A percentile compares a stretch with the other conserved stretches of the same genome.
phyloP scores from a whole-genome alignment of 2,113 vertebrate species.

The Bujurquina vittata region DNA sequence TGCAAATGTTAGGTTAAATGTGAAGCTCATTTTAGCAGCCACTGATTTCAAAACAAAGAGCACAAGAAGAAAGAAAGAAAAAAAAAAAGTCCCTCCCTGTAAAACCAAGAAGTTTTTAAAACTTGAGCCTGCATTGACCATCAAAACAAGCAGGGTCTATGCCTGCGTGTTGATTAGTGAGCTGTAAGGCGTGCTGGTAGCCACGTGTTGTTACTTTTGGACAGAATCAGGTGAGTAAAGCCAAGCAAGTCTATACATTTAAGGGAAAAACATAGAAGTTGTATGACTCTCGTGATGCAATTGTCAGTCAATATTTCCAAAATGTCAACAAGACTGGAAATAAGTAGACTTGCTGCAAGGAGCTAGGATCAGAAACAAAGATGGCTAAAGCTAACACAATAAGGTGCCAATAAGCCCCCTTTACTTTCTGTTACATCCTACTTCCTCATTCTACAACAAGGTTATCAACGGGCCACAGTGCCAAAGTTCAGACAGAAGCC shows the following conservation, averaged over 20 bases:
- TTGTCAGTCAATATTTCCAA: background rate
- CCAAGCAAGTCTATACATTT: background rate
- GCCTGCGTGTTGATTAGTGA: background rate
- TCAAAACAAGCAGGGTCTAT: background rate
- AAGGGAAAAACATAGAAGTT: background rate
- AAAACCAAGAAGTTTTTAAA: background rate
- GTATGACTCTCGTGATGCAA: background rate
- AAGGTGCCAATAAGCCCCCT: background rate
- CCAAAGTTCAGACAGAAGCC: constrained; percentile 69
- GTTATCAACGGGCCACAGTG: constrained; percentile 59
- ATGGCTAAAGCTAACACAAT: background rate
- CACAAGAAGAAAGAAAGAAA: background rate
- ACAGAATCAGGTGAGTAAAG: background rate
- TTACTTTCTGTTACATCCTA: constrained; percentile 39
- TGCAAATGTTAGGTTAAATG: background rate
- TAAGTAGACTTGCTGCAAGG: background rate
- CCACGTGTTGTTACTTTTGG: background rate
- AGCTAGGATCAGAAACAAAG: background rate
- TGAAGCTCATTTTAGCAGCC: background rate
- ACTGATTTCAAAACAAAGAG: background rate
- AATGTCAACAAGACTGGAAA: background rate
- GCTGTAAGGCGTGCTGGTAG: background rate
- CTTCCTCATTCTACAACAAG: constrained; percentile 62
- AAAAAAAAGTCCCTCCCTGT: background rate
- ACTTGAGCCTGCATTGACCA: background rate